These are phyloP conservation scores for Eulemur coronatus DNA, from an alignment of 2,797 vertebrate species.

Conservation along the genomic window DNA sequence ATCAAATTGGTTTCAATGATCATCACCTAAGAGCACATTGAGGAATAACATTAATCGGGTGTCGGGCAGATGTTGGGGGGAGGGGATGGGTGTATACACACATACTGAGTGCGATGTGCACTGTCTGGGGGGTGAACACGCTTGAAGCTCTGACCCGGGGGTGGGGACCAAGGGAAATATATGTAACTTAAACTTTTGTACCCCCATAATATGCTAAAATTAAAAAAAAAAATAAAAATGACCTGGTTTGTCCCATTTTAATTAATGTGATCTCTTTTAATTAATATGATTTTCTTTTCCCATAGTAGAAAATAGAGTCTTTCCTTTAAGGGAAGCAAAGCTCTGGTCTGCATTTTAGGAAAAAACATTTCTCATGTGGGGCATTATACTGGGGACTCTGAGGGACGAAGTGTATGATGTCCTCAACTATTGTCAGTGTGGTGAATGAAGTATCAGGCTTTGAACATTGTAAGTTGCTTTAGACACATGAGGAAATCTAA, in stretches of 20 bases:
- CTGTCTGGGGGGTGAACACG: accelerated
- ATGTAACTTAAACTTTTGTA: too few relatives aligned
- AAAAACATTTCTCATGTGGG: neutral
- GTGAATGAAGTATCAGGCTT: neutral
- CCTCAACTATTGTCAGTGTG: neutral
- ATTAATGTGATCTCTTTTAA: neutral
- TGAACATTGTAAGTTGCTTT: neutral
- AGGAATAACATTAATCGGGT: too few relatives aligned
- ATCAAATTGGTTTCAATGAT: too few relatives aligned
- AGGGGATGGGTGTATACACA: too few relatives aligned
- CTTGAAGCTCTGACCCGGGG: too few relatives aligned
- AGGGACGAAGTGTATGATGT: neutral
- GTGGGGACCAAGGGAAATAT: too few relatives aligned
- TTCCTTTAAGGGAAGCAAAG: neutral
- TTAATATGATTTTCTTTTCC: neutral
- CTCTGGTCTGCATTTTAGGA: neutral
- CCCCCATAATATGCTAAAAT: too few relatives aligned
- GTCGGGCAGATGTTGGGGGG: too few relatives aligned
- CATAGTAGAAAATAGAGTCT: neutral
- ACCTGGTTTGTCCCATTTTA: neutral
- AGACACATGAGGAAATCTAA: neutral
- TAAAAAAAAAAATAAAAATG: too few relatives aligned
- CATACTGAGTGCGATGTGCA: too few relatives aligned
- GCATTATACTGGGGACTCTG: neutral
- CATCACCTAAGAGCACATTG: too few relatives aligned